These are phyloP conservation scores for Meliscaeva auricollis DNA, from an alignment of 2,888 invertebrate genomes.

Conservation along the genomic window DNA sequence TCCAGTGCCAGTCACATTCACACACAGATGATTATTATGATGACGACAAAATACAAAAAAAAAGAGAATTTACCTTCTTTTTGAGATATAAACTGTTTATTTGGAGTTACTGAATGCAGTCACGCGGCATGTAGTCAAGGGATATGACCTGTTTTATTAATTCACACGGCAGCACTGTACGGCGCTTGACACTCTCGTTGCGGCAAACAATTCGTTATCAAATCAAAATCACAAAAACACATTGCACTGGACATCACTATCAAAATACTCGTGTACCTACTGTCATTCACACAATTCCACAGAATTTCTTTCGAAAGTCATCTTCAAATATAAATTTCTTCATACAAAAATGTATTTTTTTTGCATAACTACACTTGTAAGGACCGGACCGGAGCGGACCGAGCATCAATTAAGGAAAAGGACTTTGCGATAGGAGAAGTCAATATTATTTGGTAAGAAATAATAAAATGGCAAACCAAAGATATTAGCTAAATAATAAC, in stretches of 20 bases:
- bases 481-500: constrained; percentile 34
- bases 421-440: neutral
- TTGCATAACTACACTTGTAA: neutral
- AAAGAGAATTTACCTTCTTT: constrained; percentile 31
- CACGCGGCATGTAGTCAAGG: constrained; percentile 2
- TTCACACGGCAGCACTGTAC: constrained; percentile 33
- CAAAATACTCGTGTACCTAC: too few species aligned
- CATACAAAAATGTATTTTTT: neutral
- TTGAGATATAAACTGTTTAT: constrained; percentile 24
- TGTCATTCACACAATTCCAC: too few species aligned
- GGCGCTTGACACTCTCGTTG: neutral
- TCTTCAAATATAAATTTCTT: too few species aligned
- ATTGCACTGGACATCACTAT: neutral
- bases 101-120: constrained; percentile 22
- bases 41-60: too few species aligned
- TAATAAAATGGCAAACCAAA: neutral
- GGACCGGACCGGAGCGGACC: too few species aligned
- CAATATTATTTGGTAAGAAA: neutral
- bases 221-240: neutral
- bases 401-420: neutral
- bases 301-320: too few species aligned
- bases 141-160: constrained; percentile 16
- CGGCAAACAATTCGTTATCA: neutral
- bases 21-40: constrained; percentile 11
- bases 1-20: neutral